Evolutionary conservation across 2,888 invertebrate genomes (phyloP), one percentile per base, ranked within the genome.

Genomic region (Chrysotoxum bicinctum): DNA sequence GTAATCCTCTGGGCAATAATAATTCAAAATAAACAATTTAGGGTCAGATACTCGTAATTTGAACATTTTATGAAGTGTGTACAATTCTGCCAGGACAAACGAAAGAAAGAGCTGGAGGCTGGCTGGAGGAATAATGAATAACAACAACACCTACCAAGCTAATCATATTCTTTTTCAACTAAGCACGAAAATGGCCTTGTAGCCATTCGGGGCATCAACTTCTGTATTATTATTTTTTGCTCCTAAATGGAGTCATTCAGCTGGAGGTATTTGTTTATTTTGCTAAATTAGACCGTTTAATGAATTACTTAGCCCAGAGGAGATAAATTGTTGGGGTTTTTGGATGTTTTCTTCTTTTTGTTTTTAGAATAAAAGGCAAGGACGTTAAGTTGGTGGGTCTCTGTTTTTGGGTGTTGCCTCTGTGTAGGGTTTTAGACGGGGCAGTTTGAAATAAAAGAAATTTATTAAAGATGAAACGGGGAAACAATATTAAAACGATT

Each of bases 31-130:
- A 26, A 56, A 23, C 64, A 21, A 74, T 40, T 74, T 32, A 9
- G 45, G 48, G 62, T 77, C 77, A 70, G n/a, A n/a, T n/a, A n/a
- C n/a, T n/a, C 77, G 62, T 72, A 62, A 77, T 70, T 62, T 62
- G 9, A 43, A 43, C 62, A 77, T 58, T 26, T 68, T 77, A 77
- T 58, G 35, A 58, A 58, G 58, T 35, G 58, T 19, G 54, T 35
- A 35, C 56, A 56, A 56, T 21, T n/a, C 35, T 56, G 1, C 56
- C 35, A 12, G 7, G 48, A 19, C 32, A 23, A 56, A 35, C 35
- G 19, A 12, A 35, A 35, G 10, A 21, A 37, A 9, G 3, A 58
- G 35, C 2, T 14, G 1, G n/a, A 35, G 12, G 12, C 10, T 35
- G 26, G 7, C n/a, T 26, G 32, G 21, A 37, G 21, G 35, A 37